A percentile compares a stretch with the other conserved stretches of the same genome.
Conservation (phyloP, 2,797 vertebrate genomes). For the Hoplostethus atlanticus region DNA sequence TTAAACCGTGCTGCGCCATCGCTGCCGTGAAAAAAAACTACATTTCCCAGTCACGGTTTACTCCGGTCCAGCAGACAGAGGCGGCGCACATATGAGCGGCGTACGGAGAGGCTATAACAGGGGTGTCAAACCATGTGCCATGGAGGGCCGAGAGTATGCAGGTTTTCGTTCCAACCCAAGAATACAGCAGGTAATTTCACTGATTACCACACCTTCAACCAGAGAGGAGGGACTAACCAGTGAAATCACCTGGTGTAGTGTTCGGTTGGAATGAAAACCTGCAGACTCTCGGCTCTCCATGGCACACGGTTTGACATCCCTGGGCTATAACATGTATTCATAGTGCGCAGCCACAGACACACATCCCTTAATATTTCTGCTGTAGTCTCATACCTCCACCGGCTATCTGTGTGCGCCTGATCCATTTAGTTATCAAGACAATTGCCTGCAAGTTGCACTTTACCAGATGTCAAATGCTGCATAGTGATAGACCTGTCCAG, state of each 20-base stretch:
- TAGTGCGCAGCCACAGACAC: background rate
- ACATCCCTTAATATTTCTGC: background rate
- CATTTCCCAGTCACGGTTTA: constrained; percentile 62
- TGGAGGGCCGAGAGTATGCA: too few relatives aligned
- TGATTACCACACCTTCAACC: too few relatives aligned
- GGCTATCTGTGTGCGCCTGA: too few relatives aligned
- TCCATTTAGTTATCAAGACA: background rate
- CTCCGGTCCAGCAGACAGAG: constrained; percentile 7
- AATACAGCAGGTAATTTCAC: too few relatives aligned
- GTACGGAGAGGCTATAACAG: constrained; percentile 74
- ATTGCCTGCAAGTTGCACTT: background rate
- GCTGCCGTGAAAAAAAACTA: constrained; percentile 21
- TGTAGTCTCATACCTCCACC: accelerated
- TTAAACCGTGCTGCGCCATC: accelerated
- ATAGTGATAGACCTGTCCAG: background rate
- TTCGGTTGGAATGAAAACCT: too few relatives aligned
- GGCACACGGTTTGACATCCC: too few relatives aligned
- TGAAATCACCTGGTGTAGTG: too few relatives aligned
- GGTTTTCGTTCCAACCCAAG: too few relatives aligned
- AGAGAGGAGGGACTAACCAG: too few relatives aligned
- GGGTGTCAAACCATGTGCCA: too few relatives aligned
- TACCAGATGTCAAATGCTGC: too few relatives aligned
- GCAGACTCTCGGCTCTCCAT: too few relatives aligned
- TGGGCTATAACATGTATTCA: constrained; percentile 28
- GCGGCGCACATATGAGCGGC: constrained; percentile 59